Conservation (phyloP, 2,797 vertebrate species). For the Megaceryle alcyon region DNA sequence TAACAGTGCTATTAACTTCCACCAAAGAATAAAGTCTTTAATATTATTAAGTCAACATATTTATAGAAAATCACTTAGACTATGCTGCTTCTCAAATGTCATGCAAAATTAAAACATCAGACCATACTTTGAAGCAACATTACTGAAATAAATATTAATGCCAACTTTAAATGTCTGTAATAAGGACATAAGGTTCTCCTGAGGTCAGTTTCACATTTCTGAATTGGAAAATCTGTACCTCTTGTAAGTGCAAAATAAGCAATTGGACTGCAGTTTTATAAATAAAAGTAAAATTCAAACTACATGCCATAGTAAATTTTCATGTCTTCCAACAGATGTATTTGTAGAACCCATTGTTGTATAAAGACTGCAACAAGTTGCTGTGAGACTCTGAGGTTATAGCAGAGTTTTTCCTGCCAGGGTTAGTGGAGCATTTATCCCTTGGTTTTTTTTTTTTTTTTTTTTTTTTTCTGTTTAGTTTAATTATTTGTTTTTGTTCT, state of each 20-base stretch:
- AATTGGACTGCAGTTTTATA: neutral
- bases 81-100: conserved; percentile 66
- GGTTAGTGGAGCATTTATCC: neutral
- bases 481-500: conserved; percentile 54
- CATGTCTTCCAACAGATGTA: neutral
- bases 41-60: conserved; percentile 65
- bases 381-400: neutral
- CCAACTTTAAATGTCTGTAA: conserved; percentile 55
- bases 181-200: conserved; percentile 31
- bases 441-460: neutral
- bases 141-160: conserved; percentile 63
- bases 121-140: conserved; percentile 58
- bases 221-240: neutral
- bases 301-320: neutral
- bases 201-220: conserved; percentile 30
- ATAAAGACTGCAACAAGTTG: neutral
- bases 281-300: neutral
- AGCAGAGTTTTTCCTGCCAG: neutral
- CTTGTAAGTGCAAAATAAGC: neutral
- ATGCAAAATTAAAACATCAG: conserved; percentile 75
- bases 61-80: conserved; percentile 68
- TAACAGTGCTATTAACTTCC: conserved; percentile 75
- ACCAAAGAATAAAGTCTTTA: conserved; percentile 73
- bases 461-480: neutral
- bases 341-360: neutral